Evolutionary conservation across 2,888 invertebrate species (phyloP).

Genomic region (Ernsta delagoae): DNA sequence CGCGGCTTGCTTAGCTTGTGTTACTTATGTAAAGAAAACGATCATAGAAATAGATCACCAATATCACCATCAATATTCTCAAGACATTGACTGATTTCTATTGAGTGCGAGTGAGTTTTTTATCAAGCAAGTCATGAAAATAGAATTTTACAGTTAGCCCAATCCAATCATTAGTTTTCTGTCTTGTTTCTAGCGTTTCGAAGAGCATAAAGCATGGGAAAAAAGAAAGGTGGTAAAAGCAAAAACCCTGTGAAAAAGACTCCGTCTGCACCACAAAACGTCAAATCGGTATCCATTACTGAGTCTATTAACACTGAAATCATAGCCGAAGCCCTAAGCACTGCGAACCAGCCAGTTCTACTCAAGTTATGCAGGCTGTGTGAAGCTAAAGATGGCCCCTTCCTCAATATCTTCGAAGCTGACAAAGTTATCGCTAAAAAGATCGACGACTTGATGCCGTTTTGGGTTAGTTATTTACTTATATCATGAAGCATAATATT

Average conservation of each 20-base stretch:
- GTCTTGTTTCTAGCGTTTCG: conserved; percentile 19
- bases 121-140: too few relatives aligned
- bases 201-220: conserved; percentile 66
- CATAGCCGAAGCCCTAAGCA: conserved; percentile 54
- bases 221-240: conserved; percentile 53
- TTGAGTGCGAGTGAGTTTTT: too few relatives aligned
- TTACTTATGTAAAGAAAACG: not conserved
- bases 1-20: too few relatives aligned
- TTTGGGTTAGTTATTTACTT: conserved; percentile 61
- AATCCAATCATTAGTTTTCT: not conserved
- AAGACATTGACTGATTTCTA: too few relatives aligned
- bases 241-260: conserved; percentile 46
- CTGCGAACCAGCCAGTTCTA: conserved; percentile 54
- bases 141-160: too few relatives aligned
- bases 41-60: not conserved
- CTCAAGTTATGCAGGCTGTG: conserved; percentile 76
- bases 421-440: conserved; percentile 73
- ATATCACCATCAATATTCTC: too few relatives aligned
- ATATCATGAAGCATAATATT: too few relatives aligned
- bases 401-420: conserved; percentile 76
- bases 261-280: conserved; percentile 39
- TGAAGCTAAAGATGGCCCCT: conserved; percentile 78
- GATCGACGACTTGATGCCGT: conserved; percentile 76
- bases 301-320: conserved; percentile 50
- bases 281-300: conserved; percentile 44